Conservation (phyloP, 2,888 invertebrate species). For the Kryphioiulus occultus region DNA sequence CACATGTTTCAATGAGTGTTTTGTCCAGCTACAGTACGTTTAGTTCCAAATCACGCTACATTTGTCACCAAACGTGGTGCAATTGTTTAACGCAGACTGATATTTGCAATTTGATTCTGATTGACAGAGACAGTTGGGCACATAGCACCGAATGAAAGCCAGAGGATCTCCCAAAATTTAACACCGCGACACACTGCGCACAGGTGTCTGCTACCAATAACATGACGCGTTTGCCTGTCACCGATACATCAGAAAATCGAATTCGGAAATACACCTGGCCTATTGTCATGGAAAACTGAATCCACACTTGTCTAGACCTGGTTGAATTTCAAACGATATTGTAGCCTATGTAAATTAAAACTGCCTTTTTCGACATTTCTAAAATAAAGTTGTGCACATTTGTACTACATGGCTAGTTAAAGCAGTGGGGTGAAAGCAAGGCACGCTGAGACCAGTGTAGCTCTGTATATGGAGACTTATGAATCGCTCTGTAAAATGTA, state of each 20-base stretch:
- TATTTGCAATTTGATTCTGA: not conserved
- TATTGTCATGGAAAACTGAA: not conserved
- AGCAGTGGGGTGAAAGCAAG: no score
- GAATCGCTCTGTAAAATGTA: no score
- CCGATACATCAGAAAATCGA: not conserved
- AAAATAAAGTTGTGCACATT: no score
- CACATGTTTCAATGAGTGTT: no score
- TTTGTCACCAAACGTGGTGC: not conserved
- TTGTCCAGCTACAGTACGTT: no score
- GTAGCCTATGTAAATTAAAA: not conserved
- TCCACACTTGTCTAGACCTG: not conserved
- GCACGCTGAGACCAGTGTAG: no score
- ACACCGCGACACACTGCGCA: not conserved
- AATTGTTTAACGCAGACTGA: not conserved
- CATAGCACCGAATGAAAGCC: not conserved
- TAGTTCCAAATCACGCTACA: no score
- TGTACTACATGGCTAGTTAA: no score
- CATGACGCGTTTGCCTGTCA: not conserved
- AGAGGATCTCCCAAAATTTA: not conserved
- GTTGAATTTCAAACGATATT: not conserved
- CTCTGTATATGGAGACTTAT: no score
- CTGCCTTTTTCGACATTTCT: no score
- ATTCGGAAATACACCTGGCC: not conserved
- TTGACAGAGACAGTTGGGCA: not conserved
- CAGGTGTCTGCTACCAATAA: constrained; percentile 13